A percentile compares a stretch with the other conserved stretches of the same genome.
Evolutionary conservation across 1,140 invertebrate species (phyloP).

Genomic region (Pararge aegeria): DNA sequence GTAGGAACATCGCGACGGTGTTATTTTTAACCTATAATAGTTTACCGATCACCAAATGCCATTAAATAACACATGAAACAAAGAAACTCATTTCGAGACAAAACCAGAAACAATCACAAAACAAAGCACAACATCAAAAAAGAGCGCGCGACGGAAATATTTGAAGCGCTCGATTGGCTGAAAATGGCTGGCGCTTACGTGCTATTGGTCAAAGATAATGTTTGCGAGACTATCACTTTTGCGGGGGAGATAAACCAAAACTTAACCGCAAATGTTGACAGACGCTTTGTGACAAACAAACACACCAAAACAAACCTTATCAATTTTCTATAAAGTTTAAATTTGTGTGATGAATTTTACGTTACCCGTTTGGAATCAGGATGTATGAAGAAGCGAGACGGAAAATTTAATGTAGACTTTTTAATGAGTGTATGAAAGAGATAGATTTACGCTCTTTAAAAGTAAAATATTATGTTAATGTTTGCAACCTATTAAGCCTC

Average conservation of each 20-base stretch:
- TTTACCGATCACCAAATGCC: too few relatives aligned
- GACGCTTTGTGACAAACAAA: conserved; percentile 27
- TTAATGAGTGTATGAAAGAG: conserved; percentile 37
- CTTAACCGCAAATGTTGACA: conserved; percentile 73
- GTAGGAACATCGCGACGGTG: too few relatives aligned
- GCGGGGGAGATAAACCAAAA: conserved; percentile 72
- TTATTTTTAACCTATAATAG: too few relatives aligned
- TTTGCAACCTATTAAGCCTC: conserved; percentile 29
- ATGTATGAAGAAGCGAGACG: conserved; percentile 42
- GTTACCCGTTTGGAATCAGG: background rate
- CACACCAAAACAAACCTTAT: conserved; percentile 35
- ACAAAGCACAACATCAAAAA: conserved; percentile 55
- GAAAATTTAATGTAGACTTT: conserved; percentile 39
- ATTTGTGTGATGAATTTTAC: background rate
- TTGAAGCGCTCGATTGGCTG: conserved; percentile 63
- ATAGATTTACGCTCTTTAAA: conserved; percentile 32
- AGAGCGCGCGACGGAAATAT: conserved; percentile 53
- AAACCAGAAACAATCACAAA: conserved; percentile 35
- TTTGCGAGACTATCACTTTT: conserved; percentile 69
- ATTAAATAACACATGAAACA: conserved; percentile 25
- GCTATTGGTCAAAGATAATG: conserved; percentile 77
- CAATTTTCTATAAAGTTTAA: conserved; percentile 7
- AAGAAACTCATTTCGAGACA: conserved; percentile 19
- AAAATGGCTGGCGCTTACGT: conserved; percentile 61
- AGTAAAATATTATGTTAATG: conserved; percentile 37